Conservation (phyloP, 2,797 vertebrate genomes). For the Champsocephalus esox region DNA sequence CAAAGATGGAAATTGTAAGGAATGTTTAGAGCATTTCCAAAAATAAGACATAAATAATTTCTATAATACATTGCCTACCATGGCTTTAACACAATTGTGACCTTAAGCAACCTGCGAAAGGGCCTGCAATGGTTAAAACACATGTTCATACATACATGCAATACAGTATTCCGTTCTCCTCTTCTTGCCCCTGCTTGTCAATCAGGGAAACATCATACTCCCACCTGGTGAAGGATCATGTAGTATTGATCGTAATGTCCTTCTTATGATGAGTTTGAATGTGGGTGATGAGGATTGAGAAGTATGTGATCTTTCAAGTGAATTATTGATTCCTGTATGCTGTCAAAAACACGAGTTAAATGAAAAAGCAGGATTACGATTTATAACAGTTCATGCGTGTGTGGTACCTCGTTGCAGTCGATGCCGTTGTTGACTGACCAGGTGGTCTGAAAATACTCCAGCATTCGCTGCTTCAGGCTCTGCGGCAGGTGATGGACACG, state of each 20-base stretch:
- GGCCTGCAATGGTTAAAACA: constrained; percentile 2
- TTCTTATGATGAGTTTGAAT: constrained; percentile 23
- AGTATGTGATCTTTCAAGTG: constrained; percentile 32
- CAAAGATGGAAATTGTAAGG: too few species aligned
- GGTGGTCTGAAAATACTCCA: constrained; percentile 98
- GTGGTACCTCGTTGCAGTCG: constrained; percentile 93
- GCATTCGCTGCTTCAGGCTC: constrained; percentile 96
- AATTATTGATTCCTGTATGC: constrained; percentile 45
- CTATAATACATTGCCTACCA: too few species aligned
- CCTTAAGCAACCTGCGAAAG: background rate
- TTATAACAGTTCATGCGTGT: background rate
- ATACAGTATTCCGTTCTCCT: background rate
- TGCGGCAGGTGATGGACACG: constrained; percentile 96
- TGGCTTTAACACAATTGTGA: background rate
- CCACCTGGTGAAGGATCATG: background rate
- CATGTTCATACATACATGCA: background rate
- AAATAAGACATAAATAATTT: too few species aligned
- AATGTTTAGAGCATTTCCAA: too few species aligned
- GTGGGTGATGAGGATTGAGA: constrained; percentile 18
- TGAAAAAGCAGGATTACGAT: background rate
- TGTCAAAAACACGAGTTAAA: constrained; percentile 8
- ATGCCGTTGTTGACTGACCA: constrained; percentile 99
- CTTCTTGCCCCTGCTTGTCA: constrained; percentile 2
- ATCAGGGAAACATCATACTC: constrained; percentile 10
- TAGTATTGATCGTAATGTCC: constrained; percentile 22